Conservation (phyloP, 1,140 invertebrate species). For the Temnothorax nylanderi region DNA sequence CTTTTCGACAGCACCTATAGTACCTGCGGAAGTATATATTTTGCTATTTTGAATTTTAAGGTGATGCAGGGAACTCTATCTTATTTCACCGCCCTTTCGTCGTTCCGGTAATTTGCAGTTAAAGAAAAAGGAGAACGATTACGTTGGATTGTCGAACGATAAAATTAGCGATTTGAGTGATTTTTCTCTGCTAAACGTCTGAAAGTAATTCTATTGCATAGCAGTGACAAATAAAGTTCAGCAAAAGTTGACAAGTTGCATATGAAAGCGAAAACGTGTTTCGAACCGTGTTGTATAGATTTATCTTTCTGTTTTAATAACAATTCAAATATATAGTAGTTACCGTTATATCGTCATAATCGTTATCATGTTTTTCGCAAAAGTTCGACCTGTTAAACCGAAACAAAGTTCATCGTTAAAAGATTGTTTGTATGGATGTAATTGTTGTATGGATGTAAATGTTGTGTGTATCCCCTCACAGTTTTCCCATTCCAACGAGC, state of each 20-base stretch:
- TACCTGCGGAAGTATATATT: not conserved
- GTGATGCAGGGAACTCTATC: constrained; percentile 3
- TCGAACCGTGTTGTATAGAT: not conserved
- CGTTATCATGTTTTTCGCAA: not conserved
- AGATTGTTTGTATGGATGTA: not conserved
- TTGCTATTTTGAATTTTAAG: constrained; percentile 18
- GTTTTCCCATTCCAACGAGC: not conserved
- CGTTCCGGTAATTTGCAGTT: not conserved
- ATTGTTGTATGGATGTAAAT: not conserved
- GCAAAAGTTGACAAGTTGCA: not conserved
- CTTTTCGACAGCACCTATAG: not conserved
- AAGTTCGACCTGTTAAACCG: not conserved
- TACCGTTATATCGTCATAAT: not conserved
- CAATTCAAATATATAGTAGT: not conserved
- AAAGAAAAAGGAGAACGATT: not conserved
- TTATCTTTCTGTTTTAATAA: constrained; percentile 14
- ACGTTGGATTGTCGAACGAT: not conserved
- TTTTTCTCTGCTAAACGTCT: not conserved
- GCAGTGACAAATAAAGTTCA: not conserved
- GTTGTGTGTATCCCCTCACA: not conserved
- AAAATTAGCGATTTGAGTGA: not conserved
- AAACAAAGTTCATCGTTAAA: not conserved
- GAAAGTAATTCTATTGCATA: not conserved
- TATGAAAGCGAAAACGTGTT: not conserved
- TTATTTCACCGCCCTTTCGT: constrained; percentile 17